These are phyloP conservation scores for Ursus arctos DNA, from an alignment of 2,113 vertebrate genomes.

Conservation along the genomic window DNA sequence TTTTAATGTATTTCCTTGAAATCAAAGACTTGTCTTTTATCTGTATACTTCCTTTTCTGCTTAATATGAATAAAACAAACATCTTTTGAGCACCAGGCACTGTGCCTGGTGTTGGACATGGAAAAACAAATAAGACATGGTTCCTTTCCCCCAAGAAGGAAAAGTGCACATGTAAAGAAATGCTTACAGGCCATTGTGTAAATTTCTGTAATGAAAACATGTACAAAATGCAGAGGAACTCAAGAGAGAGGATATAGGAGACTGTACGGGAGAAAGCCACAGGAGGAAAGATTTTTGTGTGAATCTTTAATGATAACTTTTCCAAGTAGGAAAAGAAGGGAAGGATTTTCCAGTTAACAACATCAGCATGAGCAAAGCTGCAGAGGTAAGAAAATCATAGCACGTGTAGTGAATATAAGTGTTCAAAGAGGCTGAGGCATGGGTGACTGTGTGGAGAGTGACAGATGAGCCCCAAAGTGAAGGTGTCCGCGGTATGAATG, in stretches of 20 bases:
- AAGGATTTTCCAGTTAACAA: not conserved
- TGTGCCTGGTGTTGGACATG: not conserved
- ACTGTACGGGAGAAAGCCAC: not conserved
- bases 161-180: not conserved
- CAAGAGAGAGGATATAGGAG: not conserved
- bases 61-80: slow-evolving; percentile 5
- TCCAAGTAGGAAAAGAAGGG: not conserved
- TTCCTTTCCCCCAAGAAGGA: slow-evolving; percentile 13
- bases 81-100: not conserved
- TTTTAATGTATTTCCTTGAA: slow-evolving; percentile 40
- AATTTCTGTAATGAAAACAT: not conserved
- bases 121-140: not conserved
- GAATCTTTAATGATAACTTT: not conserved
- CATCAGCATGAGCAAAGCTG: not conserved
- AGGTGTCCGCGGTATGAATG: not conserved
- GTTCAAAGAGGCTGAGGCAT: not conserved
- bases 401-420: rapidly evolving
- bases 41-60: not conserved
- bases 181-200: not conserved
- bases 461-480: not conserved
- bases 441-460: not conserved
- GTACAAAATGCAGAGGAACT: not conserved
- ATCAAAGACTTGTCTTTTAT: not conserved
- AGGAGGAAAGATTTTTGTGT: not conserved
- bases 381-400: not conserved